Conservation (phyloP, 2,797 vertebrate species). For the Acanthurus leucopareius region DNA sequence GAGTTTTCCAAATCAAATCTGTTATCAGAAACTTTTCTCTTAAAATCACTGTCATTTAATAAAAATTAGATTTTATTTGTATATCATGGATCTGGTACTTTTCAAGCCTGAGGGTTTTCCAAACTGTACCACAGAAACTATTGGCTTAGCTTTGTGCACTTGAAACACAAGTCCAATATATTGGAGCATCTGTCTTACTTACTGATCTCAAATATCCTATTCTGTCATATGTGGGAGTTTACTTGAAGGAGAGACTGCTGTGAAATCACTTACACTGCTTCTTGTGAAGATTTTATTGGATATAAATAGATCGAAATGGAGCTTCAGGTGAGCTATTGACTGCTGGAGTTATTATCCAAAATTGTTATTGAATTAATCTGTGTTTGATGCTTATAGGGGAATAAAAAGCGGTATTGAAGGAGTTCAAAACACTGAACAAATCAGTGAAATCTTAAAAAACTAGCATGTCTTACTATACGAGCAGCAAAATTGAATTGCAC, state of each 20-base stretch:
- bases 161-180: constrained; percentile 46
- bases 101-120: not conserved
- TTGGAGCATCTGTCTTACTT: constrained; percentile 46
- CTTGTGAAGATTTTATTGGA: constrained; percentile 37
- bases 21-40: constrained; percentile 25
- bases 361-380: constrained; percentile 35
- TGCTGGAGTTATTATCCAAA: constrained; percentile 31
- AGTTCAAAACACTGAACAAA: constrained; percentile 2
- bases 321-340: constrained; percentile 55
- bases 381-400: constrained; percentile 31
- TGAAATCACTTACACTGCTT: constrained; percentile 38
- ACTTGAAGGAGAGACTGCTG: constrained; percentile 29
- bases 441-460: not conserved
- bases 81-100: constrained; percentile 40
- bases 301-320: constrained; percentile 48
- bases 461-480: constrained; percentile 8
- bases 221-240: constrained; percentile 45
- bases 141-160: constrained; percentile 6
- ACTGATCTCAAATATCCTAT: constrained; percentile 39
- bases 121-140: constrained; percentile 31
- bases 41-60: constrained; percentile 17
- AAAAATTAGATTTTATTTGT: constrained; percentile 17
- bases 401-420: constrained; percentile 22
- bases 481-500: constrained; percentile 2
- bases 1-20: constrained; percentile 25